Percentiles rank a stretch among this genome's conserved stretches.
phyloP scores from a whole-genome alignment of 2,113 vertebrate species.

The Oncorhynchus keta region DNA sequence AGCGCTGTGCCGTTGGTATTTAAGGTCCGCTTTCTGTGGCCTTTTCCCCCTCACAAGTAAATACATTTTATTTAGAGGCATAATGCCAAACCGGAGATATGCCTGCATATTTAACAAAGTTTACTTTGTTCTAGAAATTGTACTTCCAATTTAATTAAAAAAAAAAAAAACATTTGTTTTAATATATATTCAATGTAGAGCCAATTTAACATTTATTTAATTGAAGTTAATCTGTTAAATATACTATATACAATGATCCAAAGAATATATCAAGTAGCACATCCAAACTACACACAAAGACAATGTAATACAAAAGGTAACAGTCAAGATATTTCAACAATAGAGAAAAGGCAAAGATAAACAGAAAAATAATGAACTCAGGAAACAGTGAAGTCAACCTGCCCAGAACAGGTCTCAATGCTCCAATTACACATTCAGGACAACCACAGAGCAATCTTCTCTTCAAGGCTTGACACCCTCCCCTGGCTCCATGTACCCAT shows the following conservation, averaged over 20 bases:
- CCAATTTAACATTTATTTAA: not conserved
- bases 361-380: not conserved
- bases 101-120: too few species aligned
- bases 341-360: not conserved
- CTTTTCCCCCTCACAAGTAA: too few species aligned
- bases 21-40: too few species aligned
- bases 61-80: too few species aligned
- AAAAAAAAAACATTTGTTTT: too few species aligned
- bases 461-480: constrained; percentile 39
- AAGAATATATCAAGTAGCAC: not conserved
- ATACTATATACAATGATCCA: not conserved
- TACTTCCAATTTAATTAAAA: too few species aligned
- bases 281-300: not conserved
- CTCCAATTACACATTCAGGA: not conserved
- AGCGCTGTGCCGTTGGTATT: not conserved
- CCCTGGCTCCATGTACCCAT: constrained; percentile 28
- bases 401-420: not conserved
- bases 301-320: not conserved
- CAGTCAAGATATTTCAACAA: not conserved
- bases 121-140: too few species aligned
- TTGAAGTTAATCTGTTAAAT: not conserved
- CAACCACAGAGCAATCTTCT: not conserved
- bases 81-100: too few species aligned
- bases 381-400: constrained; percentile 1
- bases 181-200: not conserved